phyloP scores from a whole-genome alignment of 2,113 vertebrate species.

The Empidonax alnorum region DNA sequence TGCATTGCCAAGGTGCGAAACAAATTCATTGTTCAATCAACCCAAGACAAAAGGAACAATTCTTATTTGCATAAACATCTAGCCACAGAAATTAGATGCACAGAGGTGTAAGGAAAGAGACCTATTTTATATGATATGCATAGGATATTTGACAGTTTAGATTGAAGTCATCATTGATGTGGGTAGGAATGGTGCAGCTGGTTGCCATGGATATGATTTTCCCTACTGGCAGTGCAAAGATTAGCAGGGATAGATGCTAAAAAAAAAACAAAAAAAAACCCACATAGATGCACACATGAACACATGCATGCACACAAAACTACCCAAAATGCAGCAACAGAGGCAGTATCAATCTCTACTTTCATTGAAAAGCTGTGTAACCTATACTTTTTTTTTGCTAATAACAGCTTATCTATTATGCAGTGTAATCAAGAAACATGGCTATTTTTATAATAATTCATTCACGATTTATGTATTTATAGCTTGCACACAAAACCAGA shows the following conservation, averaged over 20 bases:
- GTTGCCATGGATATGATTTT: constrained; percentile 85
- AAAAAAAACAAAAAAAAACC: neutral
- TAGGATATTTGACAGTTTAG: constrained; percentile 86
- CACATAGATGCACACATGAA: neutral
- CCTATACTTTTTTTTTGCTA: constrained; percentile 69
- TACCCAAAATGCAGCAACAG: constrained; percentile 60
- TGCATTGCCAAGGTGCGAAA: constrained; percentile 74
- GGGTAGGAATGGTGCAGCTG: constrained; percentile 74
- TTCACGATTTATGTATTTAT: constrained; percentile 67
- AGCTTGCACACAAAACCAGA: constrained; percentile 29
- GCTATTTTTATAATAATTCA: constrained; percentile 73
- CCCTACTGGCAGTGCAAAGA: constrained; percentile 76
- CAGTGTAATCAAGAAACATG: constrained; percentile 72
- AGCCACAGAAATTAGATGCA: constrained; percentile 87
- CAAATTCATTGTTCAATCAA: constrained; percentile 78
- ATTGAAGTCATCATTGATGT: constrained; percentile 76
- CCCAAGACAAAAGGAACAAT: constrained; percentile 78
- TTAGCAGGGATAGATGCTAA: constrained; percentile 73
- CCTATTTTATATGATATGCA: constrained; percentile 90
- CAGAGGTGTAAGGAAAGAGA: constrained; percentile 87
- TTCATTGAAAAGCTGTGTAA: constrained; percentile 70
- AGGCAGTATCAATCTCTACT: constrained; percentile 67
- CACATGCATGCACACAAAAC: neutral
- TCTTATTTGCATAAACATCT: constrained; percentile 87
- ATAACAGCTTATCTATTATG: constrained; percentile 72